Conservation (phyloP, 2,888 invertebrate genomes). For the Amblyjoppa fuscipennis region DNA sequence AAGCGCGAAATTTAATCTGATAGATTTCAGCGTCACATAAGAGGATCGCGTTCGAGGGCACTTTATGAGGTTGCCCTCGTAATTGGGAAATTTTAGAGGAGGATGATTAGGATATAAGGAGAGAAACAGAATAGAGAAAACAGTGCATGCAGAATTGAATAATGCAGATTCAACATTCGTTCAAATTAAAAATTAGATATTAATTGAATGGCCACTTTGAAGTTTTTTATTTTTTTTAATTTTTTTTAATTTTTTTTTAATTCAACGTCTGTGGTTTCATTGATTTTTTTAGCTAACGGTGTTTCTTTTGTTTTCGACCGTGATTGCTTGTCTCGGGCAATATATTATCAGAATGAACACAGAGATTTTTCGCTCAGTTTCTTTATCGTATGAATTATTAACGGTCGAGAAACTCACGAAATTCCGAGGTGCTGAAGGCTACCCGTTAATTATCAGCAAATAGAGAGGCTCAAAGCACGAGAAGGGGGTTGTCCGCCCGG, state of each 20-base stretch:
- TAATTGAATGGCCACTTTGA: neutral
- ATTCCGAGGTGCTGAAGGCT: neutral
- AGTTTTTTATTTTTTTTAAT: neutral
- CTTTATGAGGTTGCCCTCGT: neutral
- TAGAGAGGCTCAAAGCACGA: conserved; percentile 29
- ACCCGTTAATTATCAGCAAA: conserved; percentile 65
- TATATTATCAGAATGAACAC: neutral
- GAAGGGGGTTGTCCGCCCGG: conserved; percentile 12
- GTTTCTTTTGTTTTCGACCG: neutral
- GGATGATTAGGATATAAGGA: neutral
- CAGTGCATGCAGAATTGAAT: neutral
- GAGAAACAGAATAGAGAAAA: neutral
- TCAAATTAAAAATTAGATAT: neutral
- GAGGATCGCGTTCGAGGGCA: neutral
- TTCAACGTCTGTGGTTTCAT: no score
- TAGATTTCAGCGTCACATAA: no score
- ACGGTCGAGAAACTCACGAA: conserved; percentile 14
- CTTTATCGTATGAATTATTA: neutral
- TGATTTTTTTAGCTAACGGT: neutral
- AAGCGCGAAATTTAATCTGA: neutral
- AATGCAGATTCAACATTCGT: neutral
- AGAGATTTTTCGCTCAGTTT: neutral
- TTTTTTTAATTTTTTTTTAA: neutral
- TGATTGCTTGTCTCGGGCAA: neutral
- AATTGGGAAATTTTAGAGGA: neutral